A percentile compares a stretch with the other conserved stretches of the same genome.
phyloP scores from a whole-genome alignment of 1,140 invertebrate species.

The Mizuhopecten yessoensis region DNA sequence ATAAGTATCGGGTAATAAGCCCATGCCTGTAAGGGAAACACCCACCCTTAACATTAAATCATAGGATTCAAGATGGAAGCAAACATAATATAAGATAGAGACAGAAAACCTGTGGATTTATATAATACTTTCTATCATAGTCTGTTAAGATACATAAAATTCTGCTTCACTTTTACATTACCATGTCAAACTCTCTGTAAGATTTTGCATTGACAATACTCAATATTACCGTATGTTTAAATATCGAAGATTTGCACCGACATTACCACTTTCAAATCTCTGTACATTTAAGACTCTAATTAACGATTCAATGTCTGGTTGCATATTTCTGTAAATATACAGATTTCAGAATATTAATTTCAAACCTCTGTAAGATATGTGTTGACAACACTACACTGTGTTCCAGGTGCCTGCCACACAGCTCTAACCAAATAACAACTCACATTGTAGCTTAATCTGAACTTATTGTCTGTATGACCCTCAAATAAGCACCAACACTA shows the following conservation, averaged over 20 bases:
- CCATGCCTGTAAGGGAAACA: conserved; percentile 13
- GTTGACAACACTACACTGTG: not conserved
- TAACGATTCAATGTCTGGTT: not conserved
- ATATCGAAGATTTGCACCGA: not conserved
- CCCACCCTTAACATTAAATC: not conserved
- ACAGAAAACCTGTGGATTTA: not conserved
- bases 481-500: not conserved
- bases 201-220: too few species aligned
- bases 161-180: too few species aligned
- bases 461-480: not conserved
- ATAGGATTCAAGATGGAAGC: not conserved
- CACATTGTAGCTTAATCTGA: conserved; percentile 3
- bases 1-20: conserved; percentile 38
- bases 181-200: too few species aligned
- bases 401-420: not conserved
- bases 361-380: not conserved
- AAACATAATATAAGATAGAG: not conserved
- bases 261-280: not conserved
- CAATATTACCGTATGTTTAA: too few species aligned
- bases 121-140: not conserved
- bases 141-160: too few species aligned
- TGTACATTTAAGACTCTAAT: not conserved
- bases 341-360: not conserved
- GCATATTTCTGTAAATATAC: not conserved
- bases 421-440: not conserved